Percentiles rank a stretch among this genome's conserved stretches.
Evolutionary conservation across 2,888 invertebrate species (phyloP).

Genomic region (Synanthedon tipuliformis): DNA sequence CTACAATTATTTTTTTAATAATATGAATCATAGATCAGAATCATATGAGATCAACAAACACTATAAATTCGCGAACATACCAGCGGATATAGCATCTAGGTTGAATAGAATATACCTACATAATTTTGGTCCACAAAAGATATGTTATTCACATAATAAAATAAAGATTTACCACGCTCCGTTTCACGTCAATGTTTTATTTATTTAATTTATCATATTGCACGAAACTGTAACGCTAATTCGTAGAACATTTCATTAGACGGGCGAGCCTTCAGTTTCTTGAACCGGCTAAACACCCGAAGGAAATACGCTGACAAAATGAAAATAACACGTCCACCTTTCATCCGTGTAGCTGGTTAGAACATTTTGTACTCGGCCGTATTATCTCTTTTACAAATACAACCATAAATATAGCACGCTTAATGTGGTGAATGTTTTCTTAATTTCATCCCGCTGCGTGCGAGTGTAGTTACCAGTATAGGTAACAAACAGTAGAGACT

Average conservation of each 20-base stretch:
- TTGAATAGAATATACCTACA: too few species aligned
- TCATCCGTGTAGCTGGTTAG: constrained; percentile 9
- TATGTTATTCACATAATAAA: too few species aligned
- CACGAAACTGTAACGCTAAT: background rate
- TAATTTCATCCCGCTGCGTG: constrained; percentile 66
- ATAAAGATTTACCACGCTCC: too few species aligned
- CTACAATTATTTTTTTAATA: too few species aligned
- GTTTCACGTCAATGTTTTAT: background rate
- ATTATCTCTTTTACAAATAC: constrained; percentile 21
- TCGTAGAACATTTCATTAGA: constrained; percentile 10
- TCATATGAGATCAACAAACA: too few species aligned
- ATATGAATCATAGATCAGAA: too few species aligned
- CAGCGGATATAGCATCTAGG: too few species aligned
- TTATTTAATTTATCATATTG: background rate
- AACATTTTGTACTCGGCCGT: constrained; percentile 22
- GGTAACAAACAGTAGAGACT: background rate
- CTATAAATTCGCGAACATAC: too few species aligned
- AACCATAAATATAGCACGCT: constrained; percentile 36
- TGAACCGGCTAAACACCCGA: constrained; percentile 3
- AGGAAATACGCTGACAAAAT: background rate
- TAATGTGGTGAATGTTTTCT: constrained; percentile 64
- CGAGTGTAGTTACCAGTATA: constrained; percentile 23
- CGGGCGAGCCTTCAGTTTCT: constrained; percentile 4
- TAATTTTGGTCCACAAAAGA: too few species aligned
- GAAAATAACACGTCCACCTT: constrained; percentile 13